phyloP scores from a whole-genome alignment of 2,113 vertebrate genomes.

The Stigmatopora nigra region DNA sequence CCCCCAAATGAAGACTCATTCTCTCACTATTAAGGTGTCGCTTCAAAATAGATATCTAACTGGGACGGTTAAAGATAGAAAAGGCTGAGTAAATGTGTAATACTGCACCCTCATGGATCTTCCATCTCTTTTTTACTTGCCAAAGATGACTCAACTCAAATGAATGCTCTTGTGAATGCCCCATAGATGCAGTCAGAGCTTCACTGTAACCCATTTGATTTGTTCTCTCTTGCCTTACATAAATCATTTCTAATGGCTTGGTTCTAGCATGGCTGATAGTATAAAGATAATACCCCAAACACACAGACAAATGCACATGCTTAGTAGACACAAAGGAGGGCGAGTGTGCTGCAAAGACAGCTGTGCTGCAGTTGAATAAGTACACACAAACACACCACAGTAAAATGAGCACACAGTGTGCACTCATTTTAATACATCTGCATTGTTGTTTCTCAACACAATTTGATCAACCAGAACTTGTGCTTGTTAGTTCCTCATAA shows the following conservation, averaged over 20 bases:
- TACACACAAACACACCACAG: conserved; percentile 16
- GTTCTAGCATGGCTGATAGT: neutral
- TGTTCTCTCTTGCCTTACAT: conserved; percentile 15
- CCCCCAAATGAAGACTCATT: conserved; percentile 60
- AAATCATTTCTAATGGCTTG: neutral
- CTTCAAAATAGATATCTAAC: conserved; percentile 65
- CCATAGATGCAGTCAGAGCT: neutral
- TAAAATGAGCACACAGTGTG: neutral
- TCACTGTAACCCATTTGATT: neutral
- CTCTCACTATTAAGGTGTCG: conserved; percentile 52
- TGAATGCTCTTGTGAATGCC: conserved; percentile 1
- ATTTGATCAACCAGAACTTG: neutral
- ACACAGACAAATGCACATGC: neutral
- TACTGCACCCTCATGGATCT: neutral
- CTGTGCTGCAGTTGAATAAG: conserved; percentile 50
- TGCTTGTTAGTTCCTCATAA: neutral
- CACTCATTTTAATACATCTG: neutral
- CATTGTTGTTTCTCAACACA: neutral
- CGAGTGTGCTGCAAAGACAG: conserved; percentile 55
- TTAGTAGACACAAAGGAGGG: conserved; percentile 21
- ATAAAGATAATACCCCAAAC: neutral
- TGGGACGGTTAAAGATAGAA: conserved; percentile 66
- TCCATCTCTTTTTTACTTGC: neutral
- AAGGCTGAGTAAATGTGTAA: conserved; percentile 28
- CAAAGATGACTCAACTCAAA: conserved; percentile 3